Evolutionary conservation across 1,140 invertebrate genomes (phyloP).

Genomic region (Aleiodes sp.): DNA sequence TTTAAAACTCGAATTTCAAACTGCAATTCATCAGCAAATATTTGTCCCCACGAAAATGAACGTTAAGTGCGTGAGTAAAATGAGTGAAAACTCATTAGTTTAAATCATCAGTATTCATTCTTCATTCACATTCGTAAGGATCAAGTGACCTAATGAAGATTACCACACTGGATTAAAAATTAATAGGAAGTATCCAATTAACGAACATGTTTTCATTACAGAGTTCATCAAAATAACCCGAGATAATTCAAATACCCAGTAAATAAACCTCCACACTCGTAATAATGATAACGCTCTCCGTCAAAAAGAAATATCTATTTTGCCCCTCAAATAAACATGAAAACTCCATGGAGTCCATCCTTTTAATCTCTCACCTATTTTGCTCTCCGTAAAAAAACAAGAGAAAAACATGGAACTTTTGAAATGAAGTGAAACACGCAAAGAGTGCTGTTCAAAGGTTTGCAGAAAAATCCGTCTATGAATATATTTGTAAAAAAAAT

Average conservation of each 20-base stretch:
- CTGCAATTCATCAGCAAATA: too few species aligned
- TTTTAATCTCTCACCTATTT: not conserved
- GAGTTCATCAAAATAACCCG: not conserved
- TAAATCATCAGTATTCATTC: not conserved
- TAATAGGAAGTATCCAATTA: too few species aligned
- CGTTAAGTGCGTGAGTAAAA: too few species aligned
- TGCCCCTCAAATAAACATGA: not conserved
- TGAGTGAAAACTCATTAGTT: not conserved
- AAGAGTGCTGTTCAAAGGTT: slow-evolving; percentile 2
- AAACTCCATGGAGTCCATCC: not conserved
- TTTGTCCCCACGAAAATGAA: too few species aligned
- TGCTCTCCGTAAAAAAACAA: too few species aligned
- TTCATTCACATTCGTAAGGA: not conserved
- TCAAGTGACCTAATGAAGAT: not conserved
- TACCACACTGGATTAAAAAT: too few species aligned
- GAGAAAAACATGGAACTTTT: not conserved
- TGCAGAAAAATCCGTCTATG: not conserved
- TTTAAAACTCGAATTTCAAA: too few species aligned
- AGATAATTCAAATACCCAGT: not conserved
- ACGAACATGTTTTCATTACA: slow-evolving; percentile 1
- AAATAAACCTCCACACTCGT: not conserved
- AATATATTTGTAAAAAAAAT: not conserved
- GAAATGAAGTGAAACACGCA: not conserved
- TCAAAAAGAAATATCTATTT: too few species aligned
- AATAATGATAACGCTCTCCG: too few species aligned